phyloP scores from a whole-genome alignment of 2,113 vertebrate genomes.

The Equus przewalskii region DNA sequence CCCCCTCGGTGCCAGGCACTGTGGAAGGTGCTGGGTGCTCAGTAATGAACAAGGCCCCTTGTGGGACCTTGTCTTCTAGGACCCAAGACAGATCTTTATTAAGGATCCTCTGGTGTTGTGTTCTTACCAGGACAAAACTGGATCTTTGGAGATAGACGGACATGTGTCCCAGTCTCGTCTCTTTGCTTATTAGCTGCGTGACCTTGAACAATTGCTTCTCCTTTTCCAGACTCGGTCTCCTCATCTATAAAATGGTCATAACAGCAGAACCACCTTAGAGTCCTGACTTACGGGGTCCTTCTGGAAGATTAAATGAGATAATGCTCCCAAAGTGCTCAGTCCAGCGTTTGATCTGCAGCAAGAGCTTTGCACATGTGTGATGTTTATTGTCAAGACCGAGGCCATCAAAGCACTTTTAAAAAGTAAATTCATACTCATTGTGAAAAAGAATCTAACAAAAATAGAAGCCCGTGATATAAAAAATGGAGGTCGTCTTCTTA shows the following conservation, averaged over 20 bases:
- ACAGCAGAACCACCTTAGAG: background rate
- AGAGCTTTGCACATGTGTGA: background rate
- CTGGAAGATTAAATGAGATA: background rate
- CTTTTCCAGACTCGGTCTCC: background rate
- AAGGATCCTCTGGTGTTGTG: background rate
- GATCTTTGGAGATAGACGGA: background rate
- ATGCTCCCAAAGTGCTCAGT: background rate
- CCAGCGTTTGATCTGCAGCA: background rate
- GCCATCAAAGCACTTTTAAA: background rate
- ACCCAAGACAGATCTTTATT: background rate
- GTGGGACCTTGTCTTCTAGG: background rate
- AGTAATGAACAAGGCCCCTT: background rate
- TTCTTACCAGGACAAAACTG: background rate
- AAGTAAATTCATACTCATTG: background rate
- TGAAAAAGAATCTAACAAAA: background rate
- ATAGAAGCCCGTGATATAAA: background rate
- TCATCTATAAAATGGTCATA: background rate
- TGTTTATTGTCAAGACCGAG: background rate
- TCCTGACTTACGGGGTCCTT: too few relatives aligned
- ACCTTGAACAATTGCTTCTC: background rate
- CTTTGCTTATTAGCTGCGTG: accelerated
- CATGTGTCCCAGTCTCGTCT: background rate
- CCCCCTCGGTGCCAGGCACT: background rate
- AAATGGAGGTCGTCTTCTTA: background rate
- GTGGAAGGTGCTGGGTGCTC: background rate